Evolutionary conservation across 2,113 vertebrate genomes (phyloP).

Genomic region (Podilymbus podiceps): DNA sequence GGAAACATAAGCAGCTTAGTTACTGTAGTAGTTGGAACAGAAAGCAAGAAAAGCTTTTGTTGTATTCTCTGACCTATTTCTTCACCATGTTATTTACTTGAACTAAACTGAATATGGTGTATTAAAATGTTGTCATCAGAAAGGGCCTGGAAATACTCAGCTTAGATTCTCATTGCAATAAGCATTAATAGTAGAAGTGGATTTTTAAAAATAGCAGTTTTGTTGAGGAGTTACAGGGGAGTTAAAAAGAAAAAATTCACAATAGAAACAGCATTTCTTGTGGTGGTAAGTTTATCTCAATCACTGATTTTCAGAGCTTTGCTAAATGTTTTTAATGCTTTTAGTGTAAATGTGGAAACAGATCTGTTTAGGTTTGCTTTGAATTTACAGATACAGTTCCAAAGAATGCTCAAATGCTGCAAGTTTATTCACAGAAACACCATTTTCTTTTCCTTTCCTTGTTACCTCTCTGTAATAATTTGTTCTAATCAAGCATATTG

Average conservation of each 20-base stretch:
- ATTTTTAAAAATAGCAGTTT: background rate
- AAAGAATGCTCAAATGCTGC: background rate
- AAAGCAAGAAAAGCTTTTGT: background rate
- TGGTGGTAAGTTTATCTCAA: background rate
- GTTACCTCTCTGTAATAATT: background rate
- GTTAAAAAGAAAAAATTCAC: background rate
- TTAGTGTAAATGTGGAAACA: background rate
- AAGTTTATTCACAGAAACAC: background rate
- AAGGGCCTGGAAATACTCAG: background rate
- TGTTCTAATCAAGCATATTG: background rate
- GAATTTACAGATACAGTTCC: background rate
- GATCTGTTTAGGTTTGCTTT: background rate
- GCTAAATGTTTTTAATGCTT: background rate
- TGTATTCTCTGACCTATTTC: slow-evolving; percentile 38
- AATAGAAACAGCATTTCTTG: background rate
- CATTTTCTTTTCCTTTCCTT: background rate
- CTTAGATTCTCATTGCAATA: background rate
- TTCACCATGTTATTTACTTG: background rate
- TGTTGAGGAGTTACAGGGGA: background rate
- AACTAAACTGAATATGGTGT: background rate
- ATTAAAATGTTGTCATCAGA: slow-evolving; percentile 8
- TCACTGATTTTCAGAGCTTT: background rate
- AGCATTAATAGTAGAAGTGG: background rate
- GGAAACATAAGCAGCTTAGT: slow-evolving; percentile 37
- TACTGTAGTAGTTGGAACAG: background rate